Conservation (phyloP, 2,888 invertebrate species). For the Habrosyne pyritoides region DNA sequence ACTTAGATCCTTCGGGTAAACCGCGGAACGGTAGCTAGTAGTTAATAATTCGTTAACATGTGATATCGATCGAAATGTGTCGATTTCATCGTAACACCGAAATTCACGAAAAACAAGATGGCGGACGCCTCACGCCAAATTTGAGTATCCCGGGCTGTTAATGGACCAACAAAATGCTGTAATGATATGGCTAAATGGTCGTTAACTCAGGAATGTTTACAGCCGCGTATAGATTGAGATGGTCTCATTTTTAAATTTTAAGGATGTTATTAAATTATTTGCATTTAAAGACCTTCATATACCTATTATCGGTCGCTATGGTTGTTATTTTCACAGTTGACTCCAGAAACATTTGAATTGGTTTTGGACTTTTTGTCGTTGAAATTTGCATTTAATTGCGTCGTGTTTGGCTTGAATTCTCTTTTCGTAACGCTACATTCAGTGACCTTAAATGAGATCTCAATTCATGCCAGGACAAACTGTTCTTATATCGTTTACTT, state of each 20-base stretch:
- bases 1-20: too few species aligned
- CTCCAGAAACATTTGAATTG: background rate
- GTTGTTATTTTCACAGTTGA: background rate
- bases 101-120: constrained; percentile 27
- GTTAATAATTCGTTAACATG: background rate
- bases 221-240: background rate
- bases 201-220: constrained; percentile 1
- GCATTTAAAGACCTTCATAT: too few species aligned
- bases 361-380: background rate
- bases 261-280: background rate
- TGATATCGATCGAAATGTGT: constrained; percentile 7
- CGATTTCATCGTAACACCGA: background rate
- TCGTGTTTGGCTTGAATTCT: background rate
- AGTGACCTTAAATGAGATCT: background rate
- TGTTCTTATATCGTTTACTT: background rate
- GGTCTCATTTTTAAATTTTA: background rate
- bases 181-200: background rate
- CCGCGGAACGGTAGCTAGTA: too few species aligned
- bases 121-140: constrained; percentile 25
- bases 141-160: constrained; percentile 11
- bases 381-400: constrained; percentile 6
- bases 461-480: background rate
- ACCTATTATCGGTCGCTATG: too few species aligned
- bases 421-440: background rate
- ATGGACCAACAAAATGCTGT: background rate